Evolutionary conservation across 2,797 vertebrate species (phyloP).

Genomic region (Enteromius afrohamiltoni): DNA sequence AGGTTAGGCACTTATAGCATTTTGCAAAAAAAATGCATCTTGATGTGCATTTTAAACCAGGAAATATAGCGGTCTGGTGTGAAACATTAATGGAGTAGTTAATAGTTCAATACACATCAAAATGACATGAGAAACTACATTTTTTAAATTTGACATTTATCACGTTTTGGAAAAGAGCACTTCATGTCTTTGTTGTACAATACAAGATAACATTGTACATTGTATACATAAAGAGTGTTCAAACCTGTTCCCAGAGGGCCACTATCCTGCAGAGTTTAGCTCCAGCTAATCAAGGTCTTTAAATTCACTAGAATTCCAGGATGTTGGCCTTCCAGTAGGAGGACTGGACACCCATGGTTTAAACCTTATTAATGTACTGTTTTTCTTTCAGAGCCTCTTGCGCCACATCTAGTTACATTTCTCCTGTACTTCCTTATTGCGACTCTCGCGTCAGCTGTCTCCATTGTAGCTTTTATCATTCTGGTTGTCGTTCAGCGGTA

Average conservation of each 20-base stretch:
- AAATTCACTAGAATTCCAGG: neutral
- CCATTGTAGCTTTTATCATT: conserved; percentile 20
- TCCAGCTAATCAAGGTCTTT: neutral
- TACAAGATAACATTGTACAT: neutral
- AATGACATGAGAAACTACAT: too few species aligned
- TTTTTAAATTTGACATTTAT: too few species aligned
- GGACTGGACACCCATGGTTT: neutral
- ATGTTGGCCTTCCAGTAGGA: neutral
- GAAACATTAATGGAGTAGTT: too few species aligned
- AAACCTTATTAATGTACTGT: neutral
- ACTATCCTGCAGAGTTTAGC: neutral
- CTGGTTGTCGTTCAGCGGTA: conserved; percentile 47
- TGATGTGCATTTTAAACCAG: too few species aligned
- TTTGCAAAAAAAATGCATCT: too few species aligned
- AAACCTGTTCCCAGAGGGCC: neutral
- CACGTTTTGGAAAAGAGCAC: too few species aligned
- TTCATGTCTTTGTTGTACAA: neutral
- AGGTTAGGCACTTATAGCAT: too few species aligned
- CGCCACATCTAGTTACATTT: neutral
- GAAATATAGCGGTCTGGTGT: too few species aligned
- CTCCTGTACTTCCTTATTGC: conserved; percentile 35
- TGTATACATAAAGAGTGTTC: neutral
- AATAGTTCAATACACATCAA: too few species aligned
- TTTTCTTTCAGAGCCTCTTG: conserved; percentile 27
- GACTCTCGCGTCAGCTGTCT: neutral